A percentile compares a stretch with the other conserved stretches of the same genome.
Conservation (phyloP, 2,888 invertebrate genomes). For the Chrysina gloriosa region DNA sequence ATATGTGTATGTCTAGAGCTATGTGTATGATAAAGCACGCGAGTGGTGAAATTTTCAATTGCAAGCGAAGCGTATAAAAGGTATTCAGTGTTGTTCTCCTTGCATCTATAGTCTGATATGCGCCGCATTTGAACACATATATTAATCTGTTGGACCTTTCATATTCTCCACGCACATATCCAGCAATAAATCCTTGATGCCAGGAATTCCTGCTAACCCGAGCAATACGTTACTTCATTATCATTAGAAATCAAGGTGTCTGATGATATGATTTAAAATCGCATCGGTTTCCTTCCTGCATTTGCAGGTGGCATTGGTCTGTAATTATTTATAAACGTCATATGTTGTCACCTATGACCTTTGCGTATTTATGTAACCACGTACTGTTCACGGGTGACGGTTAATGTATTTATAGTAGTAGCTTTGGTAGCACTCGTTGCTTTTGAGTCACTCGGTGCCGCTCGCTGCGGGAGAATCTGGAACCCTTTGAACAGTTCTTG, state of each 20-base stretch:
- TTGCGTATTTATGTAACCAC: conserved; percentile 36
- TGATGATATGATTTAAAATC: conserved; percentile 46
- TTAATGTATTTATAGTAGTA: conserved; percentile 48
- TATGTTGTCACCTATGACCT: conserved; percentile 48
- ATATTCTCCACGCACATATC: conserved; percentile 23
- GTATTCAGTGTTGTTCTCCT: not conserved
- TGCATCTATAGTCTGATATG: not conserved
- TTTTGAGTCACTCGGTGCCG: conserved; percentile 38
- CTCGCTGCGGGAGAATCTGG: conserved; percentile 36
- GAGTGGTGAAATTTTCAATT: conserved; percentile 4
- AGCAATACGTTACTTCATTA: conserved; percentile 38
- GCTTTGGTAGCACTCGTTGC: conserved; percentile 43
- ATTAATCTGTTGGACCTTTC: conserved; percentile 34
- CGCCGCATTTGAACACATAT: conserved; percentile 10
- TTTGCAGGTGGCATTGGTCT: conserved; percentile 46
- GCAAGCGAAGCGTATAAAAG: conserved; percentile 10
- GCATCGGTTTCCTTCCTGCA: conserved; percentile 47
- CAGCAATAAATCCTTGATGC: conserved; percentile 32
- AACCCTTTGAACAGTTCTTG: conserved; percentile 10
- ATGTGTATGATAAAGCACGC: too few species aligned
- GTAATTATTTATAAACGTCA: conserved; percentile 48
- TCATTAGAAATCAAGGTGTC: conserved; percentile 40
- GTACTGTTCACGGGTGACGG: conserved; percentile 45
- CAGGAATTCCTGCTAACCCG: conserved; percentile 22
- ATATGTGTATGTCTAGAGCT: too few species aligned